A percentile compares a stretch with the other conserved stretches of the same genome.
phyloP scores from a whole-genome alignment of 2,113 vertebrate genomes.

The Pterocles burchelli region DNA sequence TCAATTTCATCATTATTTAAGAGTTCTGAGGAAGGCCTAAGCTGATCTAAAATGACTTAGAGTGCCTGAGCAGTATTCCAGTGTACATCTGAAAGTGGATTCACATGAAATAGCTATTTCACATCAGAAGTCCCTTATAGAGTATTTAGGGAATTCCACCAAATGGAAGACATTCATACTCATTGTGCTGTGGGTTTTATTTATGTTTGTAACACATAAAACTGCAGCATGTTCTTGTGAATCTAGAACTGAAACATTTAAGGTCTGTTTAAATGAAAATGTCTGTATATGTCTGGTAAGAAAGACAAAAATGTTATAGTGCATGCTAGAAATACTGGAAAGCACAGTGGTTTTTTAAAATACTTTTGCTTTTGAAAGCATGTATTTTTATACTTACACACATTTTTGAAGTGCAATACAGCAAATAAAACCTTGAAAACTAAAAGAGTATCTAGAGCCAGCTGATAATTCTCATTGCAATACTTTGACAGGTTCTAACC shows the following conservation, averaged over 20 bases:
- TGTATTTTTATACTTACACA: not conserved
- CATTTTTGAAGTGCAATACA: not conserved
- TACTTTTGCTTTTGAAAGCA: not conserved
- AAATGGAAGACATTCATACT: not conserved
- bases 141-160: conserved; percentile 17
- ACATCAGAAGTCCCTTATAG: not conserved
- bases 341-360: rapidly evolving
- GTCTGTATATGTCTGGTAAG: not conserved
- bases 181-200: conserved; percentile 19
- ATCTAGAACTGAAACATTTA: conserved; percentile 1
- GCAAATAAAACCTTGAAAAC: not conserved
- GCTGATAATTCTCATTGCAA: not conserved
- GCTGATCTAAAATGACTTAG: conserved; percentile 57
- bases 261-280: conserved; percentile 1
- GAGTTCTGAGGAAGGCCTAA: conserved; percentile 40
- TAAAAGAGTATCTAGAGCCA: not conserved
- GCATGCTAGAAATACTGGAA: not conserved
- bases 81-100: not conserved
- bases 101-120: conserved; percentile 37
- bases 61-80: conserved; percentile 25
- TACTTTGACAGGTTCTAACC: not conserved
- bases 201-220: conserved; percentile 24
- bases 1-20: conserved; percentile 73
- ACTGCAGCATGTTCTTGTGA: not conserved
- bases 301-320: not conserved